These are phyloP conservation scores for Trogon surrucura DNA, from an alignment of 2,113 vertebrate species.

Conservation along the genomic window DNA sequence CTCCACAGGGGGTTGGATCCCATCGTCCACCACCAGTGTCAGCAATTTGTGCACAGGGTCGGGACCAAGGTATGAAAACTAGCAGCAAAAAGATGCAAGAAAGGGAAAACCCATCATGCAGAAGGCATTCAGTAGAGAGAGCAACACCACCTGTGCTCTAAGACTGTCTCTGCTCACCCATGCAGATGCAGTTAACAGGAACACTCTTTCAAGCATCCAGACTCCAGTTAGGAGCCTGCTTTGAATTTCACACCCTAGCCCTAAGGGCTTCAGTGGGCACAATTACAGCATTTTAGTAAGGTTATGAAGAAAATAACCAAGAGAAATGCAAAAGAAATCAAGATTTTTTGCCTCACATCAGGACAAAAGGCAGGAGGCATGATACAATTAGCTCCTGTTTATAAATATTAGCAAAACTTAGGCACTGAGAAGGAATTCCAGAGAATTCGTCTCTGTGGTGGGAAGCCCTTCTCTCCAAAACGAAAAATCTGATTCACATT, in stretches of 20 bases:
- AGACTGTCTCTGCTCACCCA: background rate
- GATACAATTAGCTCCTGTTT: background rate
- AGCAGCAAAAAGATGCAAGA: constrained; percentile 56
- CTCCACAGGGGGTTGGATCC: constrained; percentile 96
- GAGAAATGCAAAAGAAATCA: background rate
- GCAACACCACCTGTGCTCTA: background rate
- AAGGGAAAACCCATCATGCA: constrained; percentile 47
- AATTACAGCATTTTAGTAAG: background rate
- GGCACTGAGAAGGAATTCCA: background rate
- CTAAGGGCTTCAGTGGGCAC: background rate
- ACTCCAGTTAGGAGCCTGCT: background rate
- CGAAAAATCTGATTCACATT: background rate
- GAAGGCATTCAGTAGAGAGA: constrained; percentile 46
- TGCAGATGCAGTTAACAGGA: background rate
- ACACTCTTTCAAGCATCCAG: background rate
- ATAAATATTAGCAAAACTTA: background rate
- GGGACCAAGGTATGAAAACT: constrained; percentile 96
- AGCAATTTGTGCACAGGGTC: constrained; percentile 95
- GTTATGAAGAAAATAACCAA: background rate
- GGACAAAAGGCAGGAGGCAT: background rate
- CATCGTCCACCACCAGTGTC: constrained; percentile 96
- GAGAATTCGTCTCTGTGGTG: background rate
- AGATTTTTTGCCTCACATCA: background rate
- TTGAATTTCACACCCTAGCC: background rate
- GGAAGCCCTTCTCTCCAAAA: background rate